Percentiles rank a stretch among this genome's conserved stretches.
These are phyloP conservation scores for Smutsia temminckii DNA, from an alignment of 2,797 vertebrate species.

Conservation along the genomic window DNA sequence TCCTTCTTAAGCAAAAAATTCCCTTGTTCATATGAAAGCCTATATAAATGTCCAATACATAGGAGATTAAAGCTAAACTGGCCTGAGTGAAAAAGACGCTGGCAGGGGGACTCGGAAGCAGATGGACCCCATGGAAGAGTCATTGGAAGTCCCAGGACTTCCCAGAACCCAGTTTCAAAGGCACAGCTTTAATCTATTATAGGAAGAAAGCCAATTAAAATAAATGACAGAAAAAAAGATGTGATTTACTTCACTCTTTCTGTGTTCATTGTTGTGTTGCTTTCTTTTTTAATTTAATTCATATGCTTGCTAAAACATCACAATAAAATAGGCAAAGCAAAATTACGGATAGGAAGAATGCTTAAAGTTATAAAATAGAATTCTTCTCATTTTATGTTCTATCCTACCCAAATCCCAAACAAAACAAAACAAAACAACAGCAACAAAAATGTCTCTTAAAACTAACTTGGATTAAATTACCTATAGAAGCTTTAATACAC, in stretches of 20 bases:
- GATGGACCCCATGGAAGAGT: neutral
- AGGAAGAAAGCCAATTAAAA: neutral
- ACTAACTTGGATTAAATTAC: slow-evolving; percentile 15
- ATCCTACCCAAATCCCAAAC: neutral
- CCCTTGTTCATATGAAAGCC: neutral
- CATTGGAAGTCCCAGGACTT: neutral
- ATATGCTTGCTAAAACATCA: neutral
- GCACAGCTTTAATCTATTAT: neutral
- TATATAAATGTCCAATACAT: neutral
- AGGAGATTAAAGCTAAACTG: neutral
- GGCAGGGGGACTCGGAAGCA: neutral
- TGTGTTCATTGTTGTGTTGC: neutral
- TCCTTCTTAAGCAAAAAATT: neutral
- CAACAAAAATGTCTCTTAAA: neutral
- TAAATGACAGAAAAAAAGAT: neutral
- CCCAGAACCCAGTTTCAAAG: neutral
- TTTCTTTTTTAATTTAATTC: neutral
- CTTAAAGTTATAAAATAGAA: slow-evolving; percentile 17
- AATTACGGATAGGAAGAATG: neutral
- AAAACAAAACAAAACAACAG: neutral
- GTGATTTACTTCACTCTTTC: neutral
- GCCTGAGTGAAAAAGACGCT: neutral
- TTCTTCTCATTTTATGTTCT: neutral
- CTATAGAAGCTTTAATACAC: neutral
- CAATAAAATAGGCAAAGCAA: neutral